These are phyloP conservation scores for Eulacestoma nigropectus DNA, from an alignment of 2,113 vertebrate genomes.

Conservation along the genomic window DNA sequence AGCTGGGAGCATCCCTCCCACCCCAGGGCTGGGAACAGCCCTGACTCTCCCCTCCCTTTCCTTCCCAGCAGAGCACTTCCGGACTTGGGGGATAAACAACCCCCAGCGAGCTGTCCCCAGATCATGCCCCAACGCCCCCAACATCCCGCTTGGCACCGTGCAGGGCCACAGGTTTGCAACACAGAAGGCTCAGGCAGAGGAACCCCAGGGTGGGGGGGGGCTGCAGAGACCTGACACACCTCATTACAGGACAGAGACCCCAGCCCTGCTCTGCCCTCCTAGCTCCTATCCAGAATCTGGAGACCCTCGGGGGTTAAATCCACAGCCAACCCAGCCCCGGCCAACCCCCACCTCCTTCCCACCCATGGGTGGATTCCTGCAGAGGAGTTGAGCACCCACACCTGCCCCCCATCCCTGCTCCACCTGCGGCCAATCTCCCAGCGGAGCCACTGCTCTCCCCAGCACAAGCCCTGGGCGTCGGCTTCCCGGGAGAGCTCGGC, in stretches of 20 bases:
- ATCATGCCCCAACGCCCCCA: fast-evolving
- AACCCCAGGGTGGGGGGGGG: fast-evolving
- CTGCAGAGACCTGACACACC: neutral
- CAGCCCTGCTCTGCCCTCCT: fast-evolving
- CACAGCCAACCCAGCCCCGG: fast-evolving
- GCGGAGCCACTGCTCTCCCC: fast-evolving
- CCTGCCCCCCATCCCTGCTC: neutral
- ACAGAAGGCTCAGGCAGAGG: fast-evolving
- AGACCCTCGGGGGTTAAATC: neutral
- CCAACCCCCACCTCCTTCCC: neutral
- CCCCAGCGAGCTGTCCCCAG: fast-evolving
- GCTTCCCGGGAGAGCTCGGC: fast-evolving
- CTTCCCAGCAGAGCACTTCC: neutral
- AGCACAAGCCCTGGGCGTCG: fast-evolving
- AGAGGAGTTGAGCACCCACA: neutral
- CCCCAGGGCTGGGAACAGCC: neutral
- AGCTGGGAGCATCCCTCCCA: neutral
- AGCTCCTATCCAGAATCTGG: fast-evolving
- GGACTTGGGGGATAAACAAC: neutral
- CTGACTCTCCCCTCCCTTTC: neutral
- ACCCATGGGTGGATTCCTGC: neutral
- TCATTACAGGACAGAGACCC: fast-evolving
- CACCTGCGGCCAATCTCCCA: neutral
- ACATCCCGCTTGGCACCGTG: fast-evolving
- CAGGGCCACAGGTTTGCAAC: fast-evolving